Percentiles rank a stretch among this genome's conserved stretches.
These are phyloP conservation scores for Biston stratarius DNA, from an alignment of 2,888 invertebrate species.

Conservation along the genomic window DNA sequence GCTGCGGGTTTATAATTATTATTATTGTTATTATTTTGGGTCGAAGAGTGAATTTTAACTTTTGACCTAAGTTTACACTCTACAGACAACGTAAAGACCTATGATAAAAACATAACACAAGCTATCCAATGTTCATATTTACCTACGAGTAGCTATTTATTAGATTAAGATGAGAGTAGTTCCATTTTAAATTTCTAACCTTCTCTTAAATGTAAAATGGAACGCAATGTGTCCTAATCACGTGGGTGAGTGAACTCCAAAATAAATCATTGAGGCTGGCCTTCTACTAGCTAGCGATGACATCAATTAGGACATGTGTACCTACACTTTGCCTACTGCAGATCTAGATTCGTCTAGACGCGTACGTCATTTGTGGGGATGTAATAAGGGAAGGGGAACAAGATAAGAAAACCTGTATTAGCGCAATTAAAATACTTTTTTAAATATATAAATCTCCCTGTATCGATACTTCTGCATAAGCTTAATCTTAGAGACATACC, in stretches of 20 bases:
- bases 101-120: too few species aligned
- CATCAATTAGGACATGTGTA: constrained; percentile 45
- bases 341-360: constrained; percentile 46
- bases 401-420: not conserved
- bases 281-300: constrained; percentile 45
- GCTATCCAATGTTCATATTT: too few species aligned
- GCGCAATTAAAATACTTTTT: too few species aligned
- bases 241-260: constrained; percentile 63
- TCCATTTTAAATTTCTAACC: not conserved
- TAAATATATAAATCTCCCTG: too few species aligned
- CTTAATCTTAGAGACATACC: too few species aligned
- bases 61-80: too few species aligned
- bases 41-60: too few species aligned
- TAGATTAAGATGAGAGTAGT: not conserved
- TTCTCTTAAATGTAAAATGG: constrained; percentile 38
- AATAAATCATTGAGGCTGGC: constrained; percentile 60
- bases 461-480: too few species aligned
- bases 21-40: too few species aligned
- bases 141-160: too few species aligned
- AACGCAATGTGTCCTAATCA: constrained; percentile 54
- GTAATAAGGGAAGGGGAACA: constrained; percentile 1
- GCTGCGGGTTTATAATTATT: too few species aligned
- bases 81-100: too few species aligned
- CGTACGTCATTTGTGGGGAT: constrained; percentile 30
- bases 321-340: constrained; percentile 30